Base-by-base conservation (phyloP, 2,797 vertebrate genomes). In the Sphenodon punctatus region DNA sequence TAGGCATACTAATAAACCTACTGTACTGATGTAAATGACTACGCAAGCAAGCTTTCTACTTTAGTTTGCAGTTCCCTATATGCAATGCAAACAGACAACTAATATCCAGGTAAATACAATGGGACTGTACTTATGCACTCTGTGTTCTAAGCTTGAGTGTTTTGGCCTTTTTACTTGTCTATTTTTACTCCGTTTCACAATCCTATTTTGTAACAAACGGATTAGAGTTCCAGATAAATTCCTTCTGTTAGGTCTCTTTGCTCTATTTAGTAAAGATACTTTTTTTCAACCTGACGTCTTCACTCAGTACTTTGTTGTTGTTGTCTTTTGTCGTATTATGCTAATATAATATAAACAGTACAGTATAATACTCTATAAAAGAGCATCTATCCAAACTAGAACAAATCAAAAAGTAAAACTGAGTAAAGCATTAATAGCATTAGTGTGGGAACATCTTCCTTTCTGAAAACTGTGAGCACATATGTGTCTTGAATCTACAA, bases 111-210 rank as follows among this genome's bases (percentile, higher is more conserved):
- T 84, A 82, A 93, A 93, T 84, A 93, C 83, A 92, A 56, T 79
- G 76, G 75, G 53, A 73, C 81, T 92, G 74, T 83, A 80, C 91
- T 79, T 88, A 65, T 74, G 76, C 87, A 61, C 88, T 91, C 15
- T 78, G 75, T 90, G 68, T 88, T 93, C 80, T 65, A 34, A 78
- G 75, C 75, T 71, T 69, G 75, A 89, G 78, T 92, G 74, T 85
- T 91, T 94, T 88, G 72, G 73, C 91, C 86, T 88, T 90, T 91
- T 94, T 90, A 78, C 85, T 92, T 82, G 92, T 89, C 74, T 86
- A 78, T 78, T 91, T 92, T 88, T 93, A 78, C 82, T 85, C 83
- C 85, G 82, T 90, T 92, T 92, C 82, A 59, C 38, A 67, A 83
- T 72, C 77, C 67, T 80, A 71, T 88, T 91, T 90, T 88, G 82